Percentiles rank a stretch among this genome's conserved stretches.
Conservation (phyloP, 2,888 invertebrate species). For the Amphimallon solstitiale region DNA sequence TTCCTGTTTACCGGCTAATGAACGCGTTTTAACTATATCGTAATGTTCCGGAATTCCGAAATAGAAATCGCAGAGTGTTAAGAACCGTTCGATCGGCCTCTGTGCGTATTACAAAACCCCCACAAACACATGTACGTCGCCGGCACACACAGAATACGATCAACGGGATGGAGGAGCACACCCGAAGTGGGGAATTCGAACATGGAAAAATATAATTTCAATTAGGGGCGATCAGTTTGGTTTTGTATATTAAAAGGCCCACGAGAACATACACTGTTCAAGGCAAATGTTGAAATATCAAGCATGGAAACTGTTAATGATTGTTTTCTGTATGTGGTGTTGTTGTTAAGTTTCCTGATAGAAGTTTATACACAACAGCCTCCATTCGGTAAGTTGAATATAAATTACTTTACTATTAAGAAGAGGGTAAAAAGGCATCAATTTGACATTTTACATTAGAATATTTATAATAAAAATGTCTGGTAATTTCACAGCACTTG, state of each 20-base stretch:
- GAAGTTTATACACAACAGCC: not conserved
- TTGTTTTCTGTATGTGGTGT: constrained; percentile 16
- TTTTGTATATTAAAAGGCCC: constrained; percentile 16
- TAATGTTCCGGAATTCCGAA: constrained; percentile 15
- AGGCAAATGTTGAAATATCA: constrained; percentile 4
- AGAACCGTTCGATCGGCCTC: too few relatives aligned
- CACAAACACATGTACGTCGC: too few relatives aligned
- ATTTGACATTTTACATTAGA: too few relatives aligned
- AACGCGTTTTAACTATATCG: not conserved
- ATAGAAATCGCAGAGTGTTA: not conserved
- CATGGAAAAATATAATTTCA: not conserved
- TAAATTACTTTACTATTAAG: too few relatives aligned
- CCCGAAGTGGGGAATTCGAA: not conserved
- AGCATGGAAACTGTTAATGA: constrained; percentile 17
- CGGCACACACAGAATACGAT: too few relatives aligned
- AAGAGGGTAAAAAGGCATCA: too few relatives aligned
- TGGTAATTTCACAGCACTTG: too few relatives aligned
- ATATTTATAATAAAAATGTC: too few relatives aligned
- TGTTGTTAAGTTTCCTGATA: constrained; percentile 7
- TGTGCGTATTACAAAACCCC: too few relatives aligned
- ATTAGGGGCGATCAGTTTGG: constrained; percentile 13
- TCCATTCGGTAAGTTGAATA: constrained; percentile 17
- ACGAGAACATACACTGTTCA: not conserved
- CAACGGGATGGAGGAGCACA: not conserved
- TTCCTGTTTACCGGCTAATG: constrained; percentile 15